phyloP scores from a whole-genome alignment of 1,140 invertebrate genomes.

The Drosophila nigromelanica region DNA sequence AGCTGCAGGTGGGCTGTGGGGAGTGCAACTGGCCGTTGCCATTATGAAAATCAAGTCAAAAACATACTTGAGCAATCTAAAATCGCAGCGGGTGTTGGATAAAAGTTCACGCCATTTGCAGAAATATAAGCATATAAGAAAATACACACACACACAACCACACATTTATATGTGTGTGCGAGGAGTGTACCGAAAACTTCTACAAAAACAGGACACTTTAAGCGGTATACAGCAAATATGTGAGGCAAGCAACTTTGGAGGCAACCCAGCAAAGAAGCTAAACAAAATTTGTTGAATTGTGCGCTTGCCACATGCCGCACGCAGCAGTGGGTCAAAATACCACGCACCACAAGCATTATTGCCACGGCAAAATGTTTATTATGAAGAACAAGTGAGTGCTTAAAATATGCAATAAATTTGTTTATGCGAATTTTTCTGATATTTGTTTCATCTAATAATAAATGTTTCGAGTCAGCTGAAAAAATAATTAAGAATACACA shows the following conservation, averaged over 20 bases:
- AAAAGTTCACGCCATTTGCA: conserved; percentile 78
- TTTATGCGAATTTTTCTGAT: conserved; percentile 44
- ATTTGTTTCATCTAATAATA: conserved; percentile 34
- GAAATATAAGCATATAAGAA: conserved; percentile 38
- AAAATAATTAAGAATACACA: conserved; percentile 6
- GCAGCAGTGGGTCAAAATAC: conserved; percentile 62
- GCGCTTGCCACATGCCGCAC: conserved; percentile 57
- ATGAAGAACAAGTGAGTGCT: conserved; percentile 34
- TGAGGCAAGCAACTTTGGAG: background rate
- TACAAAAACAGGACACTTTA: background rate
- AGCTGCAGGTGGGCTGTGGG: background rate
- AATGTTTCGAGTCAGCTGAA: background rate
- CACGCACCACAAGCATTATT: conserved; percentile 43
- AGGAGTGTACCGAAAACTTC: conserved; percentile 6
- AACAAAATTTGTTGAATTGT: conserved; percentile 9
- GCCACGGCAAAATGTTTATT: conserved; percentile 72
- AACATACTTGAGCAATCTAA: conserved; percentile 34
- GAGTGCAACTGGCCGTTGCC: background rate
- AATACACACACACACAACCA: conserved; percentile 36
- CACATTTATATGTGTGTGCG: conserved; percentile 4
- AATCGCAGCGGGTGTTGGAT: conserved; percentile 59
- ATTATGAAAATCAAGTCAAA: conserved; percentile 28
- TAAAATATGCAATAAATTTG: conserved; percentile 44
- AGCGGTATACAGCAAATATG: background rate
- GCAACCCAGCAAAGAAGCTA: background rate